Conservation (phyloP, 1,140 invertebrate genomes). For the Nymphalis io region DNA sequence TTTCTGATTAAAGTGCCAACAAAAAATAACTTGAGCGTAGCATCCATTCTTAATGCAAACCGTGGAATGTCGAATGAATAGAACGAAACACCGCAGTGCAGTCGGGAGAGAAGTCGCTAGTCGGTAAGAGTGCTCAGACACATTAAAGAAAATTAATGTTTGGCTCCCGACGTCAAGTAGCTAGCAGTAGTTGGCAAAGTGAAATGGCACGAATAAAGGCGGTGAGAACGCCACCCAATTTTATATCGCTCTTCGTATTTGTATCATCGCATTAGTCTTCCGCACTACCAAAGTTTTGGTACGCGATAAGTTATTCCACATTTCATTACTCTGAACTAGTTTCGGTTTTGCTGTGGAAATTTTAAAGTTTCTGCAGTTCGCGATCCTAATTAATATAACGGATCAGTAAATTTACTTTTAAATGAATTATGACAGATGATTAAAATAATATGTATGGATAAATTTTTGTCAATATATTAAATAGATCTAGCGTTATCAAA, state of each 20-base stretch:
- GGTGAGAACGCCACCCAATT: constrained; percentile 60
- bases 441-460: background rate
- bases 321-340: constrained; percentile 45
- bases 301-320: constrained; percentile 53
- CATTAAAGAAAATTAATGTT: constrained; percentile 81
- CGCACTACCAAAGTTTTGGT: constrained; percentile 51
- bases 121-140: constrained; percentile 76
- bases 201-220: constrained; percentile 72
- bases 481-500: no score
- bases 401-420: background rate
- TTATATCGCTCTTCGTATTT: constrained; percentile 64
- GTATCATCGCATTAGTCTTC: constrained; percentile 61
- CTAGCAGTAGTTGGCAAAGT: constrained; percentile 74
- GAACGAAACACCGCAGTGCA: constrained; percentile 77
- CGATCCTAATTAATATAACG: background rate
- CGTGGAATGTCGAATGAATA: constrained; percentile 67
- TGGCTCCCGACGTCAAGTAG: constrained; percentile 73
- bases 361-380: constrained; percentile 3
- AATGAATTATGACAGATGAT: background rate
- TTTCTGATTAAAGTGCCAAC: constrained; percentile 71
- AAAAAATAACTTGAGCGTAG: constrained; percentile 65
- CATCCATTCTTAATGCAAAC: constrained; percentile 75
- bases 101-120: constrained; percentile 59
- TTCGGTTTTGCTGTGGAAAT: constrained; percentile 14
- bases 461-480: no score